Evolutionary conservation across 2,797 vertebrate species (phyloP).

Genomic region (Sebastes dallii): DNA sequence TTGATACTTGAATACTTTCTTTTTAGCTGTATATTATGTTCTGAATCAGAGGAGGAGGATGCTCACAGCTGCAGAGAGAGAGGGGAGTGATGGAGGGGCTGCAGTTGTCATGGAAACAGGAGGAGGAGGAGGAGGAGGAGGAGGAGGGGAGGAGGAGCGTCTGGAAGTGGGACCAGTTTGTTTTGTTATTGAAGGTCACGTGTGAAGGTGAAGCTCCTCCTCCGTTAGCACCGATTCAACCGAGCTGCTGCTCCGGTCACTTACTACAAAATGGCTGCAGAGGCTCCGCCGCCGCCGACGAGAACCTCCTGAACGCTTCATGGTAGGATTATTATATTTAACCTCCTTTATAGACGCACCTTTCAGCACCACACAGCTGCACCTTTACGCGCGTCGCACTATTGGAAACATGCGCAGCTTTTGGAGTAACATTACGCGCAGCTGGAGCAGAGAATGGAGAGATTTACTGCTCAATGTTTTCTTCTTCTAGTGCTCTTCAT

Average conservation of each 20-base stretch:
- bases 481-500: neutral
- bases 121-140: neutral
- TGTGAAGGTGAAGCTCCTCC: slow-evolving; percentile 68
- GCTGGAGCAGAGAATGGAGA: slow-evolving; percentile 9
- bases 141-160: slow-evolving; percentile 53
- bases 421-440: slow-evolving; percentile 3
- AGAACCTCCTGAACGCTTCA: slow-evolving; percentile 76
- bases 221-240: slow-evolving; percentile 77
- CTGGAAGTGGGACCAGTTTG: slow-evolving; percentile 65
- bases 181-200: slow-evolving; percentile 84
- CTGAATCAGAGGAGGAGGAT: neutral
- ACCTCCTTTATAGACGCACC: too few relatives aligned
- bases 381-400: neutral
- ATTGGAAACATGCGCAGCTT: neutral
- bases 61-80: neutral
- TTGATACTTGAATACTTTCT: neutral
- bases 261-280: slow-evolving; percentile 88
- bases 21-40: neutral
- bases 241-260: slow-evolving; percentile 81
- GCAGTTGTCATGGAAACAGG: slow-evolving; percentile 80
- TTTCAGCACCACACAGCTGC: neutral
- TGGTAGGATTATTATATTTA: slow-evolving; percentile 60
- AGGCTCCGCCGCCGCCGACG: slow-evolving; percentile 72
- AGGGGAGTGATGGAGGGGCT: slow-evolving; percentile 53
- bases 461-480: slow-evolving; percentile 54